Percentiles rank a stretch among this genome's conserved stretches.
phyloP scores from a whole-genome alignment of 53 echinoderm and acorn worm genomes.

The Apostichopus leukothele region DNA sequence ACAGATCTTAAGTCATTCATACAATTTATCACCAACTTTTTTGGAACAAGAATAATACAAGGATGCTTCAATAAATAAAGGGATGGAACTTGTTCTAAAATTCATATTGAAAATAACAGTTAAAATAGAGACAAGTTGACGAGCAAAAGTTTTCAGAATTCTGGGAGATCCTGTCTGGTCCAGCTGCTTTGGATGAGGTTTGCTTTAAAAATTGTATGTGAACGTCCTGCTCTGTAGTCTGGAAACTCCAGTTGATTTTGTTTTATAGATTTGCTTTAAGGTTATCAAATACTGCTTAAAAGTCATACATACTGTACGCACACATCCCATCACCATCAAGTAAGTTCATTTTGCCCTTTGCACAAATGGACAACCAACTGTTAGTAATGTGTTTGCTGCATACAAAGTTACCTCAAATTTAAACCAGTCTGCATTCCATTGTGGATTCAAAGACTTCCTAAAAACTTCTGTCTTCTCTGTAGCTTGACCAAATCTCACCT shows the following conservation, averaged over 20 bases:
- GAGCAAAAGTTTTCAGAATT: background rate
- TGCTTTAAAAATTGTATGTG: background rate
- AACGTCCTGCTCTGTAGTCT: background rate
- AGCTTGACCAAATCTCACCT: constrained; percentile 87
- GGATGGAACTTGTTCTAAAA: background rate
- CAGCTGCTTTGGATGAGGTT: background rate
- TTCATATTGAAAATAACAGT: too few relatives aligned
- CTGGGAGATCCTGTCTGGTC: too few relatives aligned
- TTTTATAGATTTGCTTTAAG: too few relatives aligned
- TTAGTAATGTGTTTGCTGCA: too few relatives aligned
- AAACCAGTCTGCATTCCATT: constrained; percentile 97
- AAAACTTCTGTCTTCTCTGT: constrained; percentile 88
- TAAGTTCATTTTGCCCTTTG: too few relatives aligned
- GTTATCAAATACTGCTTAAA: too few relatives aligned
- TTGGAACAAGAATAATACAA: background rate
- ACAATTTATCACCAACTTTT: background rate
- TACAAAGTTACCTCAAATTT: constrained; percentile 82
- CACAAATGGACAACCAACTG: too few relatives aligned
- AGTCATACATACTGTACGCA: too few relatives aligned
- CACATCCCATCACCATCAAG: too few relatives aligned
- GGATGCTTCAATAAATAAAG: background rate
- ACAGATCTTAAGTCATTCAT: background rate
- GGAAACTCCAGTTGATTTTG: too few relatives aligned
- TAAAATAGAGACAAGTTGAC: background rate
- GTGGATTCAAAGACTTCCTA: constrained; percentile 90